Evolutionary conservation across 2,888 invertebrate genomes (phyloP), one percentile per base, ranked within the genome.

Genomic region (Athalia cordata): DNA sequence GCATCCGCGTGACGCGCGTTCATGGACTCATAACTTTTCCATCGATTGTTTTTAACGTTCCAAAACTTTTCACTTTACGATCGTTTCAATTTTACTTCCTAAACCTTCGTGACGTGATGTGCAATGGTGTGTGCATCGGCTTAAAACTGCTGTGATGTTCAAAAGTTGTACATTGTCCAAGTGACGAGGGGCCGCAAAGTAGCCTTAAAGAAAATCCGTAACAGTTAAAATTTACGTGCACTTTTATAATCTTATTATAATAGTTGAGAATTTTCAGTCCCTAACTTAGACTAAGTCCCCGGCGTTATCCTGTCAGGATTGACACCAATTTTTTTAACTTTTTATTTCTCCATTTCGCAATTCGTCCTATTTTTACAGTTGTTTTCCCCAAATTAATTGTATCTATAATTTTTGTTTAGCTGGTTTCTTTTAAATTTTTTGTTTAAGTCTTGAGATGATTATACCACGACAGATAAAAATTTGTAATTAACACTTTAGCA

Each of bases 171-270:
- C 45, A 59, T 72, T 45, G 47, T 72, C 47, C 72, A 47, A 62
- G 15, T 62, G 13, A 29, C 62, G 13, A 72, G 72, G 29, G 59
- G 13, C 59, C 8, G 13, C 57, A 59, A 47, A 59, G 9, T 47
- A 9, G 7, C 52, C 5, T 47, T 3, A 43, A 29, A 5, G 15
- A 47, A 47, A 45, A 45, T 59, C 47, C n/a, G 3, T 57, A 72
- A 52, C 59, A 72, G 45, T 72, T 47, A 57, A 72, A 72, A 72
- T 72, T 72, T 72, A 72, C 72, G 72, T 72, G 59, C 59, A 59
- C 47, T 47, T 6, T 57, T 72, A 45, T 13, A 59, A 59, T 59
- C 47, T 13, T 57, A 29, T 13, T 11, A 3, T 47, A 7, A 45
- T 59, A 72, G 57, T 11, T 59, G 57, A 72, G 68, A 68, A 5